Percentiles rank a stretch among this genome's conserved stretches.
These are phyloP conservation scores for Hoplodrina ambigua DNA, from an alignment of 2,888 invertebrate species.

Conservation along the genomic window DNA sequence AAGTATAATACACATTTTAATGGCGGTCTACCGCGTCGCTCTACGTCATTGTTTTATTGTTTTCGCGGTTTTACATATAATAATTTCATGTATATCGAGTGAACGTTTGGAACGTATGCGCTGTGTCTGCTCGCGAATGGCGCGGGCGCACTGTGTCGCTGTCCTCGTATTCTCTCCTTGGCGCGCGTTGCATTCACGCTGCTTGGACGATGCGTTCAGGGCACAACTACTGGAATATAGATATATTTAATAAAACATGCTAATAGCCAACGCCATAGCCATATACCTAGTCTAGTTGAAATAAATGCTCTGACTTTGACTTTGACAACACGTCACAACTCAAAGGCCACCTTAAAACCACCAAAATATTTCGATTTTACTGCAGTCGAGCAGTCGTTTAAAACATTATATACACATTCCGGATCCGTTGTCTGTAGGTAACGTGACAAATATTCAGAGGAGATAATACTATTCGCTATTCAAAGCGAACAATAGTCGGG, in stretches of 20 bases:
- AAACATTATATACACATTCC: conserved; percentile 38
- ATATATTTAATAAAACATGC: too few species aligned
- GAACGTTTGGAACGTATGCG: background rate
- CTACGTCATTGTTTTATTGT: conserved; percentile 25
- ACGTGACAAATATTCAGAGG: conserved; percentile 50
- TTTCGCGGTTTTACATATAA: background rate
- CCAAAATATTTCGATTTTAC: conserved; percentile 9
- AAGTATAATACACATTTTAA: conserved; percentile 6
- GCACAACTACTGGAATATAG: too few species aligned
- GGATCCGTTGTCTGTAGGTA: conserved; percentile 32
- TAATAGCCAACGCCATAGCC: too few species aligned
- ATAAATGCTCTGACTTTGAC: too few species aligned
- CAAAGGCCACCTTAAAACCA: too few species aligned
- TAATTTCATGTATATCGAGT: conserved; percentile 17
- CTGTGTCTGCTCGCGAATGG: background rate
- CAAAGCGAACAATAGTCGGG: conserved; percentile 20
- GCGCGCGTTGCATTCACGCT: too few species aligned
- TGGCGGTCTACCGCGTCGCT: conserved; percentile 12
- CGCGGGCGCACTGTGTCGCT: too few species aligned
- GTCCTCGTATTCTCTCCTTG: too few species aligned
- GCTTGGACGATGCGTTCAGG: too few species aligned
- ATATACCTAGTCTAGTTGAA: too few species aligned
- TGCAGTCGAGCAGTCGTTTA: conserved; percentile 13
- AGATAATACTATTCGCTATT: conserved; percentile 40
- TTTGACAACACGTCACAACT: too few species aligned